Evolutionary conservation across 2,888 invertebrate genomes (phyloP).

Genomic region (Chromoteleia sp.): DNA sequence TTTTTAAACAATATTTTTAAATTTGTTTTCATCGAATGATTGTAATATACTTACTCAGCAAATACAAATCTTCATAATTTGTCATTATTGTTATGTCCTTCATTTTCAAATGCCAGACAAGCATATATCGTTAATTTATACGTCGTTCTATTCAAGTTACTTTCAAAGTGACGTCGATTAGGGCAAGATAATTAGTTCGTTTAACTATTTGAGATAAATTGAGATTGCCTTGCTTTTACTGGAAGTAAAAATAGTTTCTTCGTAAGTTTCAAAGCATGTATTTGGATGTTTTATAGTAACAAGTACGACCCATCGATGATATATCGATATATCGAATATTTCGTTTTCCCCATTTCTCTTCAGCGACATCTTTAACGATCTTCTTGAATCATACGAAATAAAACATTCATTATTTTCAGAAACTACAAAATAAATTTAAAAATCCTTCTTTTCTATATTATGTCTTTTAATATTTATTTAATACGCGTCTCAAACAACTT

Average conservation of each 20-base stretch:
- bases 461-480: too few relatives aligned
- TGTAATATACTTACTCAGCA: too few relatives aligned
- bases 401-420: neutral
- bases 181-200: constrained; percentile 20
- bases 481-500: too few relatives aligned
- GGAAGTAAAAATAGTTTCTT: constrained; percentile 17
- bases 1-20: too few relatives aligned
- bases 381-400: neutral
- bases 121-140: too few relatives aligned
- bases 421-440: too few relatives aligned
- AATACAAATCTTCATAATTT: constrained; percentile 7
- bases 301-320: constrained; percentile 2
- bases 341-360: constrained; percentile 24
- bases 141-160: neutral
- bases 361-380: constrained; percentile 1
- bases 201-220: constrained; percentile 27
- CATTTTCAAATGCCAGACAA: too few relatives aligned
- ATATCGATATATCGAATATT: constrained; percentile 21
- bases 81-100: neutral
- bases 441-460: too few relatives aligned
- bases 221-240: constrained; percentile 16
- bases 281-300: constrained; percentile 1
- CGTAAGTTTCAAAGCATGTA: constrained; percentile 4
- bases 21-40: too few relatives aligned
- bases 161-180: constrained; percentile 13